phyloP scores from a whole-genome alignment of 30 jellyfish, hydroid and myxozoan genomes.

The Aurelia sp. region DNA sequence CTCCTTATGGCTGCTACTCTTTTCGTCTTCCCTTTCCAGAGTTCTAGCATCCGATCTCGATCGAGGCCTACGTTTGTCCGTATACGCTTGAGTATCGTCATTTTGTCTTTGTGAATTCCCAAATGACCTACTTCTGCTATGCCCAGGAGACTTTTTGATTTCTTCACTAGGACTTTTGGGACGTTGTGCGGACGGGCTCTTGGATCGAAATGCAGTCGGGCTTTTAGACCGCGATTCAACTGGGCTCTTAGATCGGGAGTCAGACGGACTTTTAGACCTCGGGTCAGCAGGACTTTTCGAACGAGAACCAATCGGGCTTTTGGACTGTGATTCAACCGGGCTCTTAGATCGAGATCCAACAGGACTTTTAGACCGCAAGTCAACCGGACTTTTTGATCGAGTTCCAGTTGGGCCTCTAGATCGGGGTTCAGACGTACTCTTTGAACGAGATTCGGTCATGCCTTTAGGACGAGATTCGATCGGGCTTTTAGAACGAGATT shows the following conservation, averaged over 20 bases:
- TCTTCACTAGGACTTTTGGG: slow-evolving; percentile 3
- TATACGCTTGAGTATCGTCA: too few species aligned
- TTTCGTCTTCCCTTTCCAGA: not conserved
- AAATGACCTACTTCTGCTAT: slow-evolving; percentile 16
- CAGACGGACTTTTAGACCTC: not conserved
- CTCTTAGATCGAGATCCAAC: not conserved
- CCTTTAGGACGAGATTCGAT: not conserved
- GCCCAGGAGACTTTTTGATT: not conserved
- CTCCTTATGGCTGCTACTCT: not conserved
- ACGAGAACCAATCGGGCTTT: not conserved
- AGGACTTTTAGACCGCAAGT: not conserved
- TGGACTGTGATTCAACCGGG: not conserved
- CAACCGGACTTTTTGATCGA: not conserved
- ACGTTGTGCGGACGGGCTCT: slow-evolving; percentile 6
- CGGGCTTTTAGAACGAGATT: not conserved
- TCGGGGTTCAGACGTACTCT: not conserved
- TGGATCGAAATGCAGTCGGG: not conserved
- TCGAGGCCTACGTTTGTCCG: slow-evolving; percentile 9
- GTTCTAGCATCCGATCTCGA: slow-evolving; percentile 35
- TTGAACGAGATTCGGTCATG: not conserved
- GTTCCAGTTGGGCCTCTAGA: not conserved
- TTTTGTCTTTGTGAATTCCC: not conserved
- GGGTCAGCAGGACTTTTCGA: not conserved
- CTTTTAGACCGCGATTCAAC: not conserved
- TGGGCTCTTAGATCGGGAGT: not conserved